A percentile compares a stretch with the other conserved stretches of the same genome.
These are phyloP conservation scores for Heliconius cydno DNA, from an alignment of 2,888 invertebrate species.

Conservation along the genomic window DNA sequence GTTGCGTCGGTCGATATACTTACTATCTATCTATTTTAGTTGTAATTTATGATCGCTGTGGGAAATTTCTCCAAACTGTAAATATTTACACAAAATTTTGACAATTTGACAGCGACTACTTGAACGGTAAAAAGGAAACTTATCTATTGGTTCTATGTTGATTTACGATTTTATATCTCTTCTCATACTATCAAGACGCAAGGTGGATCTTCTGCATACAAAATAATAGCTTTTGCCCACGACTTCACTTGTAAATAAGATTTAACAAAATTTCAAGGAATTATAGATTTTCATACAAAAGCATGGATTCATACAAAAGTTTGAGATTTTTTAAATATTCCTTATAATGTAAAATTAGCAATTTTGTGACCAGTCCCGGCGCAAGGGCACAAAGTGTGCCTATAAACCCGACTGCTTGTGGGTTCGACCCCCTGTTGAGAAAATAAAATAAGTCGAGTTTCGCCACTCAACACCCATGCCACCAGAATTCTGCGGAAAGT, in stretches of 20 bases:
- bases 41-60: constrained; percentile 47
- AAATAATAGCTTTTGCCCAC: background rate
- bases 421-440: no score
- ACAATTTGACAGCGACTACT: constrained; percentile 57
- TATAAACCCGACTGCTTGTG: no score
- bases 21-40: constrained; percentile 9
- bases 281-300: no score
- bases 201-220: constrained; percentile 12
- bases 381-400: no score
- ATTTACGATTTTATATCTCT: constrained; percentile 34
- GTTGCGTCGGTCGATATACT: background rate
- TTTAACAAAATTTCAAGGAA: no score
- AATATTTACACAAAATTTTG: constrained; percentile 52
- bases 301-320: no score
- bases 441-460: no score
- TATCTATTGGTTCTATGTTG: constrained; percentile 39
- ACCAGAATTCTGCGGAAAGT: no score
- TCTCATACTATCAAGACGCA: constrained; percentile 14
- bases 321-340: no score
- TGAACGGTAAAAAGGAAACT: constrained; percentile 50
- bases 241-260: background rate
- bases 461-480: no score
- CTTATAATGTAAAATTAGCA: no score
- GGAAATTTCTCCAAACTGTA: constrained; percentile 49
- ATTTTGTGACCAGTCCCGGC: no score